Conservation (phyloP, 2,888 invertebrate species). For the Callinectes sapidus region DNA sequence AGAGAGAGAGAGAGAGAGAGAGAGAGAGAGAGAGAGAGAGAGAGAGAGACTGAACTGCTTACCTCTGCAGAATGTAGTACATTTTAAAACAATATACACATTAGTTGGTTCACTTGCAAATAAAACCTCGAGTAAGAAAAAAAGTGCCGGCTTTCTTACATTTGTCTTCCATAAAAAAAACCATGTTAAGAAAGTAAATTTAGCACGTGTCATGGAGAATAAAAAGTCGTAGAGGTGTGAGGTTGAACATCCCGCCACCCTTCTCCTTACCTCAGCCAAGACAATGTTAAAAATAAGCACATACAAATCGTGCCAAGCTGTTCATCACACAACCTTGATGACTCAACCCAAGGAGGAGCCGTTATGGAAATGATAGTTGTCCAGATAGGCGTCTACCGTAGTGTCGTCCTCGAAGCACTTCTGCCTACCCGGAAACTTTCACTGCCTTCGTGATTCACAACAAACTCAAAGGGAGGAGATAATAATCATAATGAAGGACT, state of each 20-base stretch:
- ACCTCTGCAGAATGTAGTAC: not conserved
- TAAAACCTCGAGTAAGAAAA: not conserved
- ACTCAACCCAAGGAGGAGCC: not conserved
- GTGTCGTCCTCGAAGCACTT: not conserved
- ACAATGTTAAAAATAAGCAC: constrained; percentile 42
- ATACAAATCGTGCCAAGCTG: constrained; percentile 48
- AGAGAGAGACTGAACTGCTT: not conserved
- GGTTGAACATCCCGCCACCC: constrained; percentile 21
- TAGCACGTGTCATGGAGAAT: constrained; percentile 8
- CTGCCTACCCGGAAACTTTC: not conserved
- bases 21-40: constrained; percentile 50
- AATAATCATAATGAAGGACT: not conserved
- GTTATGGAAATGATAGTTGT: not conserved
- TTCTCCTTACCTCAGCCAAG: constrained; percentile 35
- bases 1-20: constrained; percentile 6
- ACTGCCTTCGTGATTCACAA: not conserved
- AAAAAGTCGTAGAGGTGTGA: constrained; percentile 8
- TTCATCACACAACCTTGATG: constrained; percentile 24
- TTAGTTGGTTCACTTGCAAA: not conserved
- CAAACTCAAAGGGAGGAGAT: not conserved
- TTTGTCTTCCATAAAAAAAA: not conserved
- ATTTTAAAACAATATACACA: not conserved
- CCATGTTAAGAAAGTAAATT: not conserved
- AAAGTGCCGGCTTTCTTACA: not conserved
- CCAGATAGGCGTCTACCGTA: not conserved